Base-by-base conservation (phyloP, 2,888 invertebrate genomes). In the Sinhomidia bicolor region DNA sequence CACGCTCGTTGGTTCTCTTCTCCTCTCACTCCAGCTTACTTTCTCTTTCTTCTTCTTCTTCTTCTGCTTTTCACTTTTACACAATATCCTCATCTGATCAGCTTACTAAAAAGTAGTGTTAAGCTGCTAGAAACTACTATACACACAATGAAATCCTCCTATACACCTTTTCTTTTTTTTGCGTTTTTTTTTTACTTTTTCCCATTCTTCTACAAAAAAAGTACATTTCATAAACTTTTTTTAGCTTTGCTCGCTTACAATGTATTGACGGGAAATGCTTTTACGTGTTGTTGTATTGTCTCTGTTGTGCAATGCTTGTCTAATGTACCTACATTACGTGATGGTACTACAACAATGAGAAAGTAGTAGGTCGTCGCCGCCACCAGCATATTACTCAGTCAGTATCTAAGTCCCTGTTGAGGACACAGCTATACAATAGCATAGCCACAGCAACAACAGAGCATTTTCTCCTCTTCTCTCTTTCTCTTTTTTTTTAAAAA, bases 321-420 rank as follows among this genome's bases (percentile, higher is more conserved):
- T 86, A 86, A 86, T 86, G 86, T 86, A 80, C 79, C 54, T 86
- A 86, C 26, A 71, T 86, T 86, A 86, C 86, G 86, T 86, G 86
- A 86, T 86, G 71, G 79, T 41, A 86, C 86, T 86, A 71, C 82
- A 74, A 47, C 47, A 74, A 74, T 76, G 60, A 84, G 84, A 20
- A 79, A 57, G 57, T 57, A 79, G 29, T 76, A 76, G 84, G 60
- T 74, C 29, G 78, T 57, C 78, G 57, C 78, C 32, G 78, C 78
- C 78, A 79, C 78, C 32, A 79, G 54, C 78, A 32, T 82, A 47
- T 23, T 81, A 65, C 57, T 9, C n/a, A n/a, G n/a, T n/a, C n/a
- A n/a, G 44, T 81, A 32, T 81, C 41, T 71, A 84, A 47, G 84
- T 84, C 84, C 76, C 76, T 32, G 76, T 76, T 76, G 84, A 84